phyloP scores from a whole-genome alignment of 2,797 vertebrate genomes.

The Tarsius wallacei region DNA sequence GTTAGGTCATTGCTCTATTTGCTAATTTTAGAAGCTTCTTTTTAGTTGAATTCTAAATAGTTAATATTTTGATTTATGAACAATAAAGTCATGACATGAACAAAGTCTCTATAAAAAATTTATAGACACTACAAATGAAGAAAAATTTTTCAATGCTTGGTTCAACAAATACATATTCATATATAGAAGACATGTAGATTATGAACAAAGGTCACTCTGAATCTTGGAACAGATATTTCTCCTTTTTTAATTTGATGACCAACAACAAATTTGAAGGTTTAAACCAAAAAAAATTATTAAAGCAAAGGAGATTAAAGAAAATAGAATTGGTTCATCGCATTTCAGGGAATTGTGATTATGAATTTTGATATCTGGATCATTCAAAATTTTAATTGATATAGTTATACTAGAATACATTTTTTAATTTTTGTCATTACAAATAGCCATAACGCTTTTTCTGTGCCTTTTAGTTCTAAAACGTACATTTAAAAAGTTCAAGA shows the following conservation, averaged over 20 bases:
- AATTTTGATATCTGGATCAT: neutral
- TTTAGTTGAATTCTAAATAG: neutral
- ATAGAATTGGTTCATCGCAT: neutral
- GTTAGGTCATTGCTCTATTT: neutral
- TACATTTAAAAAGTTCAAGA: neutral
- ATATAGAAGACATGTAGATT: neutral
- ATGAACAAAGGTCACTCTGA: neutral
- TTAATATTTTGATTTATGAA: neutral
- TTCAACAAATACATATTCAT: neutral
- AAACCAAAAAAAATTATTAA: neutral
- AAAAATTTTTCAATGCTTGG: neutral
- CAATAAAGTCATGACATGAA: neutral
- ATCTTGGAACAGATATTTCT: neutral
- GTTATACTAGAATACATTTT: neutral
- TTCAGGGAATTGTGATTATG: neutral
- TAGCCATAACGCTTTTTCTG: neutral
- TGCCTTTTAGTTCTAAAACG: neutral
- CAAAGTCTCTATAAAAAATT: neutral
- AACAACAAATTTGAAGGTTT: neutral
- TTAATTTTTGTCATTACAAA: neutral
- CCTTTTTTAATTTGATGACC: neutral
- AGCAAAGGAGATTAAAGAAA: neutral
- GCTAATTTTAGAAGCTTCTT: conserved; percentile 8
- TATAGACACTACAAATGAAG: neutral
- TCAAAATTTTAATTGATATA: neutral